phyloP scores from a whole-genome alignment of 2,797 vertebrate genomes.

The Ambastaia sidthimunki region DNA sequence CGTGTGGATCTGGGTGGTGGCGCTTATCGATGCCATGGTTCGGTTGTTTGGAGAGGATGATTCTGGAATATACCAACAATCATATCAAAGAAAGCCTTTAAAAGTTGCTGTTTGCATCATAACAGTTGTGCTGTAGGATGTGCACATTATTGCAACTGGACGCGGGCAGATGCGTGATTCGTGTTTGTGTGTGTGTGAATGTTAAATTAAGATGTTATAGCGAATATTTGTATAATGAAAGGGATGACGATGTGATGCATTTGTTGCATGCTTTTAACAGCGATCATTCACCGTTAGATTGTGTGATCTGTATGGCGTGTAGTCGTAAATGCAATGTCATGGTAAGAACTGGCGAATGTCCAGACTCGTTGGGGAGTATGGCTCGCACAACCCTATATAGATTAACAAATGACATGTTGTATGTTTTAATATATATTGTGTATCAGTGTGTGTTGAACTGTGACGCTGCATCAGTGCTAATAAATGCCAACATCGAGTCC shows the following conservation, averaged over 20 bases:
- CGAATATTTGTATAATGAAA: background rate
- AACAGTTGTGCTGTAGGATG: background rate
- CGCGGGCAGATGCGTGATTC: background rate
- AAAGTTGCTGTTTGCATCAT: slow-evolving; percentile 21
- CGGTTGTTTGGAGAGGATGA: slow-evolving; percentile 5
- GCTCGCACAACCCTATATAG: background rate
- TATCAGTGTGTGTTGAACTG: background rate
- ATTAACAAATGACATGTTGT: background rate
- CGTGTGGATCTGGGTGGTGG: slow-evolving; percentile 1
- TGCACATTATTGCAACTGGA: background rate
- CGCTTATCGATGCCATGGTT: background rate
- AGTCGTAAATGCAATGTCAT: slow-evolving; percentile 46
- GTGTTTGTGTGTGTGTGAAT: background rate
- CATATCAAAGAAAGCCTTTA: slow-evolving; percentile 3
- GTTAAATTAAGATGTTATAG: background rate
- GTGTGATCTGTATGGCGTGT: background rate
- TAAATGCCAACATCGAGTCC: background rate
- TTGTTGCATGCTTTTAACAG: background rate
- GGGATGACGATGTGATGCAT: background rate
- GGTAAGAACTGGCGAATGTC: slow-evolving; percentile 17
- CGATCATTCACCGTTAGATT: background rate
- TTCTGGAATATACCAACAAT: background rate
- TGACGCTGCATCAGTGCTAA: background rate
- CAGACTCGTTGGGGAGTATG: slow-evolving; percentile 13
- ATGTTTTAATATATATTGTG: background rate